Evolutionary conservation across 2,797 vertebrate species (phyloP).

Genomic region (Melanotaenia pygmaea): DNA sequence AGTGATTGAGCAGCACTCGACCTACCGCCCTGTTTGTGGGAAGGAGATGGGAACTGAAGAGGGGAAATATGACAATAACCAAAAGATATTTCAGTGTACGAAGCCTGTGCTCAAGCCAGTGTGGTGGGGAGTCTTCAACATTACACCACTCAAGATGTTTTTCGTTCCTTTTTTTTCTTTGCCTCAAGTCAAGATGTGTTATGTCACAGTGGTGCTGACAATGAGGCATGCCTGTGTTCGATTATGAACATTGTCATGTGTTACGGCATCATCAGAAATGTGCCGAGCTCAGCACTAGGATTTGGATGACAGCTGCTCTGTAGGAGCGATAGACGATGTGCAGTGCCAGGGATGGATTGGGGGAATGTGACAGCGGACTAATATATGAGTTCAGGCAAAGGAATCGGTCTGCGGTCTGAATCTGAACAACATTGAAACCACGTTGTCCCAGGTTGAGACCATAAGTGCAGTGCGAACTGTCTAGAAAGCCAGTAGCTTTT

Average conservation of each 20-base stretch:
- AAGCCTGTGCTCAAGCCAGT: slow-evolving; percentile 44
- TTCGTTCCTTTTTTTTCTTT: slow-evolving; percentile 10
- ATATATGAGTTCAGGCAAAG: slow-evolving; percentile 74
- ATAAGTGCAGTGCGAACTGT: slow-evolving; percentile 58
- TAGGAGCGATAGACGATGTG: slow-evolving; percentile 63
- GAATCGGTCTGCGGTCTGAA: slow-evolving; percentile 73
- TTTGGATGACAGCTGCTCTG: slow-evolving; percentile 71
- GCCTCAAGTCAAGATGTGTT: slow-evolving; percentile 60
- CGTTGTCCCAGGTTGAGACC: slow-evolving; percentile 73
- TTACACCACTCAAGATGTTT: slow-evolving; percentile 52
- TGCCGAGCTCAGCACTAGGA: slow-evolving; percentile 79
- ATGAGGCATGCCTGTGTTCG: slow-evolving; percentile 74
- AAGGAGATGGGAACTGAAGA: neutral
- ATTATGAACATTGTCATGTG: slow-evolving; percentile 73
- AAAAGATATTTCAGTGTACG: slow-evolving; percentile 60
- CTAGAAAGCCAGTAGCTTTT: slow-evolving; percentile 58
- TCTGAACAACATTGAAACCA: slow-evolving; percentile 78
- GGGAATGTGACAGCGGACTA: slow-evolving; percentile 67
- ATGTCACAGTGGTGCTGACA: slow-evolving; percentile 66
- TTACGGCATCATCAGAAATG: slow-evolving; percentile 71
- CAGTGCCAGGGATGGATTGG: slow-evolving; percentile 60
- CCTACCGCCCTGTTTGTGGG: slow-evolving; percentile 54
- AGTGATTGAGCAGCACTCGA: slow-evolving; percentile 71
- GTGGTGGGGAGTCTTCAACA: slow-evolving; percentile 54
- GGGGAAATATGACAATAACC: slow-evolving; percentile 71